Base-by-base conservation (phyloP, 2,797 vertebrate species). In the Sebastes ruberrimus region DNA sequence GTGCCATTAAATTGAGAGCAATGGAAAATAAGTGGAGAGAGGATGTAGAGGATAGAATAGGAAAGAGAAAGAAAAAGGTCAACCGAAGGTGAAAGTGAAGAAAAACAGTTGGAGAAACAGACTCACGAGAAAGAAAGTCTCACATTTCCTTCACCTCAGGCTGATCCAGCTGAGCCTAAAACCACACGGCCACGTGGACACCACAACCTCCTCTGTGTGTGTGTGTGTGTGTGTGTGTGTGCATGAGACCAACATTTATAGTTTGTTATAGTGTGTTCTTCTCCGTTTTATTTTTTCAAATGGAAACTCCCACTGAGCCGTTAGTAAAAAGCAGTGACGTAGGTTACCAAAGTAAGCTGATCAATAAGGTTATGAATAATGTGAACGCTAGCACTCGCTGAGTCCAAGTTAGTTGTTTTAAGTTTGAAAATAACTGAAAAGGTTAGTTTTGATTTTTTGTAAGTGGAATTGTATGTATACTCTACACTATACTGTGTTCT, bases 111-210 rank as follows among this genome's bases (percentile, higher is more conserved):
- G 25, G 23, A 76, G 57, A 49, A n/a, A 75, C 18, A 25, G 38
- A 28, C 27, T 38, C 23, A 66, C 0, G 3, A 76, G 55, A 74
- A 46, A 73, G 23, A 75, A 72, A 71, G 60, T 46, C 78, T 76
- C 35, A 23, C 3, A 3, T 87, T 88, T 88, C 73, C 76, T 82
- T 64, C 72, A 82, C 71, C 76, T 67, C 72, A 11, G 61, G 56
- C 80, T 71, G 76, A 84, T 64, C 80, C 74, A 83, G 70, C 83
- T 80, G 79, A 83, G 86, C 79, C 68, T 70, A 1, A 84, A 88
- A 88, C 71, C 87, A 86, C 81, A 81, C 49, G 3, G 86, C 88
- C 89, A 86, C 71, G 78, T 88, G 81, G 89, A 81, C 81, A 59
- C 78, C 76, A 67, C 66, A 72, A 3, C 23, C 55, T 70, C 30